Base-by-base conservation (phyloP, 53 echinoderm and acorn worm species). In the Apostichopus leukothele region DNA sequence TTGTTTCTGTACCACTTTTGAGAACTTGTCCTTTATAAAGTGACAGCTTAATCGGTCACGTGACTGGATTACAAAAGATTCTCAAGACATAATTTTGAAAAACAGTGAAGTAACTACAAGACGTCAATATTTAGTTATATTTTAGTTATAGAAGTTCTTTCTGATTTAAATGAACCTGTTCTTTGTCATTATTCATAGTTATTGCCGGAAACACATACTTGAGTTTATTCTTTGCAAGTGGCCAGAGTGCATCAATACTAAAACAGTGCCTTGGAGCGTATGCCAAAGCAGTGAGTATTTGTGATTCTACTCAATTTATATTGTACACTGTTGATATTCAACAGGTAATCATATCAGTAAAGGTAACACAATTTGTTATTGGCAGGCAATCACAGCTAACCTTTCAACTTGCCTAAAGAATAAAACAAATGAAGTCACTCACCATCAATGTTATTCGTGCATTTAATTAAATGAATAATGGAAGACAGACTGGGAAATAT, bases 121-220 rank as follows among this genome's bases (percentile, higher is more conserved):
- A 39, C 39, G 3, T 39, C 39, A 39, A 39, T 39, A 39, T 39
- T 39, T 3, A 2, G 39, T 57, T 57, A 5, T 57, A 57, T 7
- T 57, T 57, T 5, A 9, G 57, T 57, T 57, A 10, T 39, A 39
- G 39, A 39, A 39, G 39, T 39, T 39, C 39, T 39, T 39, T 39
- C 39, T 39, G 39, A 39, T 39, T 39, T 39, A 39, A 39, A 39
- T 39, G 3, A 39, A 39, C 39, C 39, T 75, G 1, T 75, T 86
- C 66, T 13, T 59, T 74, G 16, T 73, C 63, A 77, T 84, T 11
- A 67, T 66, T 83, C 68, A 6, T 88, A 99, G 99, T 99, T 84
- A 94, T 99, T 71, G 94, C 96, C 71, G 99, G 99, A 39, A 99
- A 99, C 91, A 95, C 99, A 1, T 99, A 99, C 78, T 90, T 99